Evolutionary conservation across 2,888 invertebrate genomes (phyloP).

Genomic region (Lasioglossum malachurum): DNA sequence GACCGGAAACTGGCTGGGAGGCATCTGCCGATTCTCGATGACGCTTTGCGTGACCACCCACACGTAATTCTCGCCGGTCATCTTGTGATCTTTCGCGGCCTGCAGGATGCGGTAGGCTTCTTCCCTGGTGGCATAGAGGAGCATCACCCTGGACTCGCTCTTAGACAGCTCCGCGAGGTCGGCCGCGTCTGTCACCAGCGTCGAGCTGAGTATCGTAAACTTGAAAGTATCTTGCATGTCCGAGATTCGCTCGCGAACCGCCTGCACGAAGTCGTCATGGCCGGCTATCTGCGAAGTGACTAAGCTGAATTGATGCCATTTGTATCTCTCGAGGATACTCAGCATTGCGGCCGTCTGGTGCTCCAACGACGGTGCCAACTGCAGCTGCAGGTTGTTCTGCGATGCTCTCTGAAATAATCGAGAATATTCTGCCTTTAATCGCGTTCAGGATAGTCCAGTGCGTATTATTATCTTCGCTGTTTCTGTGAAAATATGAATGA

Average conservation of each 20-base stretch:
- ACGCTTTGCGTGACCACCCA: slow-evolving; percentile 99
- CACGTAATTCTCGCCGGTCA: slow-evolving; percentile 96
- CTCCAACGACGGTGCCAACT: slow-evolving; percentile 97
- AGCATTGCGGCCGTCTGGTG: slow-evolving; percentile 99
- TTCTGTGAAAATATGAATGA: no score
- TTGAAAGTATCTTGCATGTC: slow-evolving; percentile 92
- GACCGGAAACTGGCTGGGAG: slow-evolving; percentile 92
- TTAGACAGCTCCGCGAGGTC: slow-evolving; percentile 94
- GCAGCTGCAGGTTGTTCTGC: slow-evolving; percentile 95
- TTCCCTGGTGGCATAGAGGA: slow-evolving; percentile 95
- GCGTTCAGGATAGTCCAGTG: neutral
- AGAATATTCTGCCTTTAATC: neutral
- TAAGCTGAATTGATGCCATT: slow-evolving; percentile 98
- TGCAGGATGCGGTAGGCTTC: slow-evolving; percentile 94
- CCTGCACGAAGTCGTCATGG: slow-evolving; percentile 97
- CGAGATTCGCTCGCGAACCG: slow-evolving; percentile 94
- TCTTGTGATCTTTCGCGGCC: slow-evolving; percentile 90
- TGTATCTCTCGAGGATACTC: slow-evolving; percentile 96
- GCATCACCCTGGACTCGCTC: slow-evolving; percentile 96
- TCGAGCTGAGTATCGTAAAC: slow-evolving; percentile 94
- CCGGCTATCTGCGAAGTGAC: slow-evolving; percentile 97
- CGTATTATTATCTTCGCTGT: no score
- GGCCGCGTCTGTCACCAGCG: slow-evolving; percentile 90
- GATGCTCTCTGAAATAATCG: slow-evolving; percentile 88
- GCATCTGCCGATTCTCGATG: slow-evolving; percentile 92